Evolutionary conservation across 2,888 invertebrate species (phyloP), one percentile per base, ranked within the genome.

Genomic region (Eucriotettix oculatus): DNA sequence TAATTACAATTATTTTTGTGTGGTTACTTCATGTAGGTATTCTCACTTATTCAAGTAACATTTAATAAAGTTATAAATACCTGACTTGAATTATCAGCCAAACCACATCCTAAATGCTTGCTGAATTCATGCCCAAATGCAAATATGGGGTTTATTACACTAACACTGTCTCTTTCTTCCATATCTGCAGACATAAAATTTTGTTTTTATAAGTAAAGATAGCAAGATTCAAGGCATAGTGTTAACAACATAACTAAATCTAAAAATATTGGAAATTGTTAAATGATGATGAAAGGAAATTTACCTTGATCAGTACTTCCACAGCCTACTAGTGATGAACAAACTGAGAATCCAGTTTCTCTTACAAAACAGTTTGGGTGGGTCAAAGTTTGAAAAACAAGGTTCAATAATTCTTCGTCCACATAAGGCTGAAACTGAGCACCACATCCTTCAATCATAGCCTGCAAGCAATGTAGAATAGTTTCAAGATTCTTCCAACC

Each of bases 71-170:
- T n/a, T 48, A 48, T 12, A 54, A 16, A 54, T 54, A 71, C 71
- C 66, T 75, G 74, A 68, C 78, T 78, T 78, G 78, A 79, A 65
- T 78, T 78, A 64, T 79, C 79, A 40, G 76, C 71, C 57, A 79
- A 68, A 10, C 79, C 79, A 55, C 67, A 63, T 10, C 72, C 73
- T 14, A 79, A 68, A 61, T 75, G 71, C 54, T 71, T 67, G 59
- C 74, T 70, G 63, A 78, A 72, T 62, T 74, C 72, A 58, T 73
- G 71, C 11, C 77, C 77, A 68, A 72, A 73, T 14, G 67, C 67
- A 65, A 72, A 71, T 42, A 75, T 69, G 11, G 73, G 69, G 64
- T 71, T 72, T 42, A 66, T 68, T 42, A 70, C 70, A 54, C 63
- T 65, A 44, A 68, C 64, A 43, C 64, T 64, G 56, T 65, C 67